Evolutionary conservation across 2,888 invertebrate genomes (phyloP).

Genomic region (Tenthredo scrophulariae): DNA sequence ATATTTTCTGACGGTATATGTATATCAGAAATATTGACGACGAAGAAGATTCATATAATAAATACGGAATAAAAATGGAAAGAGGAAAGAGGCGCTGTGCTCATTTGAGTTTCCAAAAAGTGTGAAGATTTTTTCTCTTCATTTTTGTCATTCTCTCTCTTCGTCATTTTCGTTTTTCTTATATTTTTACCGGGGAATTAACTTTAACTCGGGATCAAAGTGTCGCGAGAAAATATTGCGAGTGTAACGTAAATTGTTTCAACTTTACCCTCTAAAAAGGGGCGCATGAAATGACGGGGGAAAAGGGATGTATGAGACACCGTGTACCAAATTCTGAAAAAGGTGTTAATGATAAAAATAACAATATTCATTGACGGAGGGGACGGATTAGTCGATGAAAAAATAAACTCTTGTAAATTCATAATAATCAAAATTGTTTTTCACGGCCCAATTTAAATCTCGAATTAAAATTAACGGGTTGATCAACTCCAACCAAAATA

Average conservation of each 20-base stretch:
- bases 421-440: background rate
- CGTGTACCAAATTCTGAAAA: background rate
- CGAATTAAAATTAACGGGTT: background rate
- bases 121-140: background rate
- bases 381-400: background rate
- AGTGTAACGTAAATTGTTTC: constrained; percentile 26
- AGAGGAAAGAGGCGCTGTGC: background rate
- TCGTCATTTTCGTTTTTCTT: background rate
- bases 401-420: background rate
- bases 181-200: background rate
- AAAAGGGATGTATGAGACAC: background rate
- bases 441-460: background rate
- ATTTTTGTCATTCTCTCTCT: background rate
- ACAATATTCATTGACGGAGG: constrained; percentile 11
- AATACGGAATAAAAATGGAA: background rate
- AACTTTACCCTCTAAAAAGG: constrained; percentile 24
- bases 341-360: constrained; percentile 16
- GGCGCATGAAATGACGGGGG: background rate
- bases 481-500: background rate
- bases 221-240: background rate
- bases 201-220: constrained; percentile 9
- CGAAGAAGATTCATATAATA: background rate
- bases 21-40: background rate
- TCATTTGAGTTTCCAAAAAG: background rate
- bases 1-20: background rate